Evolutionary conservation across 2,888 invertebrate genomes (phyloP), one percentile per base, ranked within the genome.

Genomic region (Caenorhabditis wallacei): DNA sequence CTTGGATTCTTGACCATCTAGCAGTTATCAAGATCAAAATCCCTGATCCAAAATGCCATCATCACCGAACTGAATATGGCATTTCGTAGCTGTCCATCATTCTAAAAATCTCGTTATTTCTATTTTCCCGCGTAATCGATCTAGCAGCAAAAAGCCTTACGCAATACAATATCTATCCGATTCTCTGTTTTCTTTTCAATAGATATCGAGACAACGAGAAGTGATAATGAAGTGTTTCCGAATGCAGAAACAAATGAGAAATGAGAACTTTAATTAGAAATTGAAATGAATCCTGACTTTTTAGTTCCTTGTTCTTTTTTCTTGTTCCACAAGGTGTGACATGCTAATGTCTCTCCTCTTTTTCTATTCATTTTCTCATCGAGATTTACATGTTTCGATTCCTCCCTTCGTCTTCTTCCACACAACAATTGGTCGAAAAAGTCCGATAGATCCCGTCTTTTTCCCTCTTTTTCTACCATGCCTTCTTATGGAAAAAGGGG

Each of bases 91-190:
- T 26, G 40, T 40, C 35, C 24, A n/a, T 13, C 46, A 7, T 2
- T 48, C 18, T 18, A 18, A 24, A 57, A 74, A 66, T 66, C 75
- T 66, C 75, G 75, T 75, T 75, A 59, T 51, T 40, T 11, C 35
- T 26, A 56, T n/a, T 56, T 56, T 56, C 26, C 16, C 53, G 18
- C 59, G 3, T 30, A 24, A 24, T 61, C 53, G n/a, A 22, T 51
- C 40, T 20, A 46, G 18, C 24, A 24, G 46, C 72, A 74, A 75
- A 75, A 75, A 75, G 57, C 75, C 75, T 75, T 75, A 75, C 75
- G 75, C 75, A 75, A 75, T 72, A 24, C 51, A 26, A n/a, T 24
- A 37, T 43, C 56, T 66, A 72, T 61, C 26, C 71, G 61, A 72
- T 72, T 64, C 54, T 16, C 30, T 16, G 16, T 40, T 40, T 40